Evolutionary conservation across 1,140 invertebrate species (phyloP).

Genomic region (Meloidogyne chitwoodi): DNA sequence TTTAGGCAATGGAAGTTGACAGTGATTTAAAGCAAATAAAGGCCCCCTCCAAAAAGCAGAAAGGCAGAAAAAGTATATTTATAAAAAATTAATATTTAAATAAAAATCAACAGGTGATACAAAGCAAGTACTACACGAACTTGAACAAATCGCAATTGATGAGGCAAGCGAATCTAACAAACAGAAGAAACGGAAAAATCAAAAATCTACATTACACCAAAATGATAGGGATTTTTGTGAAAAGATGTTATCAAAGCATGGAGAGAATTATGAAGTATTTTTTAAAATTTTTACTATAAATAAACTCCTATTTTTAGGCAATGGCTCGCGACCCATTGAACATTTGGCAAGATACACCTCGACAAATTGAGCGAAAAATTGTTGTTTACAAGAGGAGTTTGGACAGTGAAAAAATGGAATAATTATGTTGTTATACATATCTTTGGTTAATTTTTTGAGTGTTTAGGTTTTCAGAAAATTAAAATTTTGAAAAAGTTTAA

Average conservation of each 20-base stretch:
- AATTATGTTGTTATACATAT: not conserved
- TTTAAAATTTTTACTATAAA: not conserved
- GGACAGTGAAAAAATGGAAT: not conserved
- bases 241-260: not conserved
- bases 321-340: conserved; percentile 19
- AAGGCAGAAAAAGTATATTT: not conserved
- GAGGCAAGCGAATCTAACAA: not conserved
- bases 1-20: conserved; percentile 13
- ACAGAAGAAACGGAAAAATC: conserved; percentile 6
- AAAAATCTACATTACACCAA: not conserved
- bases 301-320: not conserved
- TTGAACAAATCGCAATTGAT: conserved; percentile 14
- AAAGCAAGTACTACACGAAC: not conserved
- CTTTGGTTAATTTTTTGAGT: no score
- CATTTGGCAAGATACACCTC: conserved; percentile 13
- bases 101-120: not conserved
- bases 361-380: conserved; percentile 18
- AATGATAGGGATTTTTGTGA: conserved; percentile 4
- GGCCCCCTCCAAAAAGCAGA: not conserved
- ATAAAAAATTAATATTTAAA: no score
- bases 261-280: conserved; percentile 6
- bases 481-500: no score
- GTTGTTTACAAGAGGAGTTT: conserved; percentile 2
- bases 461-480: no score
- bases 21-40: not conserved